These are phyloP conservation scores for Otocyon megalotis DNA, from an alignment of 2,113 vertebrate genomes.

Conservation along the genomic window DNA sequence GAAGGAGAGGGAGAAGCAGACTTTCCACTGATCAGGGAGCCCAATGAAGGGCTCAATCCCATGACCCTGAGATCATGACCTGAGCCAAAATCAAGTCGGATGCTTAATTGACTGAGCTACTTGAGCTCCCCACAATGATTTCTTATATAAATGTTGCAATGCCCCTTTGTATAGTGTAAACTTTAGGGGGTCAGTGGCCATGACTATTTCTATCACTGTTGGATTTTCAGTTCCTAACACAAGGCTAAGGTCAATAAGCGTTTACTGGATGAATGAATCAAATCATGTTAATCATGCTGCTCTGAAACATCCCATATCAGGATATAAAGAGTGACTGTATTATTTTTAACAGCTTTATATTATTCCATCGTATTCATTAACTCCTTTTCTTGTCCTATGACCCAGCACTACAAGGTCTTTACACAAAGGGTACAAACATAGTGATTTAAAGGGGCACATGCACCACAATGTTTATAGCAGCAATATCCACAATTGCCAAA, in stretches of 20 bases:
- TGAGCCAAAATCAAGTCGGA: not conserved
- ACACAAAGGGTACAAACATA: not conserved
- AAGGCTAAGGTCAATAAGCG: not conserved
- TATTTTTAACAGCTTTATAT: not conserved
- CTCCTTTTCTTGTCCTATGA: not conserved
- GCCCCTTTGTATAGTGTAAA: not conserved
- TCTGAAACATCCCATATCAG: not conserved
- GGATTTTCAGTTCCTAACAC: not conserved
- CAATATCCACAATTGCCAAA: not conserved
- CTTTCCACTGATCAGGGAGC: not conserved
- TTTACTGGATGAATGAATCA: not conserved
- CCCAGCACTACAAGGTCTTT: not conserved
- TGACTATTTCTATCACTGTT: not conserved
- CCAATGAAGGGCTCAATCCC: not conserved
- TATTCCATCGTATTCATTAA: not conserved
- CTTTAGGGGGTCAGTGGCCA: not conserved
- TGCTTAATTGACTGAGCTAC: not conserved
- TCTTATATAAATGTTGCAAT: not conserved
- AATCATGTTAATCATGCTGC: not conserved
- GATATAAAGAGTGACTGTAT: not conserved
- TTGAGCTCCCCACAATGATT: not conserved
- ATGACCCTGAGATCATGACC: not conserved
- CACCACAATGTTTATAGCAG: not conserved
- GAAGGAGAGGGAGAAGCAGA: not conserved
- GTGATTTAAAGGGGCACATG: not conserved